These are phyloP conservation scores for Amblyjoppa fuscipennis DNA, from an alignment of 2,888 invertebrate genomes.

Conservation along the genomic window DNA sequence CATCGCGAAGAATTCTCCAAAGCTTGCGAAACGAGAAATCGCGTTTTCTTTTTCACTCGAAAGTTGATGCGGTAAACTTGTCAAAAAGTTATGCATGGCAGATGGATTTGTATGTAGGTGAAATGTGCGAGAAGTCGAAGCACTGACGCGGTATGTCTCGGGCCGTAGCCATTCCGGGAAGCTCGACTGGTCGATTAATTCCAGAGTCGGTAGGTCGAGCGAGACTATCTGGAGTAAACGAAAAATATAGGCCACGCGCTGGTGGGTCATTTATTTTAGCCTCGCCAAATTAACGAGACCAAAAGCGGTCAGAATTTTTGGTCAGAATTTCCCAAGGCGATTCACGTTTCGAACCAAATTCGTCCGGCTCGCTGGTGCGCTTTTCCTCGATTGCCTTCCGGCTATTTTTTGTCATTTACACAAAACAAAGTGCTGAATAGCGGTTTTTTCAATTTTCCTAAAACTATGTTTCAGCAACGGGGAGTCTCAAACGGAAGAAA, in stretches of 20 bases:
- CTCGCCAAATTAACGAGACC: not conserved
- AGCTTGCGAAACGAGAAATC: not conserved
- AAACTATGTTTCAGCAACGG: not conserved
- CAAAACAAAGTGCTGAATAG: not conserved
- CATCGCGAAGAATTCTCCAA: not conserved
- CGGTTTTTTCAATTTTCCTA: not conserved
- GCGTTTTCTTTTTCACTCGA: not conserved
- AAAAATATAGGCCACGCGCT: not conserved
- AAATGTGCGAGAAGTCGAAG: not conserved
- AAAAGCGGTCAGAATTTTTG: not conserved
- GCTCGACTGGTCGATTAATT: not conserved
- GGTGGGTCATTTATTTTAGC: not conserved
- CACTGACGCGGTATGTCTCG: not conserved
- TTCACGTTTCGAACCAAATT: not conserved
- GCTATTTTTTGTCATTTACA: not conserved
- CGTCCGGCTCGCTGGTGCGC: not conserved
- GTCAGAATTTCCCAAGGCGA: not conserved
- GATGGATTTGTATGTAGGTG: not conserved
- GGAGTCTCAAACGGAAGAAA: not conserved
- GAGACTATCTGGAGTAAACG: not conserved
- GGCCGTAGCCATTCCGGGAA: slow-evolving; percentile 1
- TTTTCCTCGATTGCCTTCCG: not conserved
- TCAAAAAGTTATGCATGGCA: not conserved
- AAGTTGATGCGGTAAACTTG: not conserved
- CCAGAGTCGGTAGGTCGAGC: not conserved